phyloP scores from a whole-genome alignment of 2,797 vertebrate species.

The Gymnoscopelus microlampas region DNA sequence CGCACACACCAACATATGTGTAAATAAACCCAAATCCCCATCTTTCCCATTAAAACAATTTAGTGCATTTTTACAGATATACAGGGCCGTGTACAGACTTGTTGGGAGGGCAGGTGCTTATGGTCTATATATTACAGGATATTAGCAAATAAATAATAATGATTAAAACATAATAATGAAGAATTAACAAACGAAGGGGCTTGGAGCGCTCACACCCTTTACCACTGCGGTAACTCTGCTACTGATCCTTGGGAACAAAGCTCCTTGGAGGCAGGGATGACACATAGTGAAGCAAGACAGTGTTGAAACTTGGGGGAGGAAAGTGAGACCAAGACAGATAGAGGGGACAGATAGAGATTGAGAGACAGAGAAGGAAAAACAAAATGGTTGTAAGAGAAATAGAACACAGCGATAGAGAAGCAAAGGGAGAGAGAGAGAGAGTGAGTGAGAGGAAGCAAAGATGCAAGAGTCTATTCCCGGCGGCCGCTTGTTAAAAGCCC shows the following conservation, averaged over 20 bases:
- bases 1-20: conserved; percentile 7
- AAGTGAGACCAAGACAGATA: neutral
- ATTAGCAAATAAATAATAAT: no score
- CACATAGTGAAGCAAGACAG: neutral
- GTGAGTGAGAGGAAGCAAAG: neutral
- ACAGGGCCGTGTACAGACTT: no score
- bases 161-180: no score
- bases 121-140: no score
- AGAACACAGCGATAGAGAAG: neutral
- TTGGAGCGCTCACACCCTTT: neutral
- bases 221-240: neutral
- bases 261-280: neutral
- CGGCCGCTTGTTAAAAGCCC: conserved; percentile 30
- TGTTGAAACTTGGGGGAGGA: neutral
- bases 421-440: neutral
- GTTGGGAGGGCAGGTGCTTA: no score
- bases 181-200: no score
- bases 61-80: no score
- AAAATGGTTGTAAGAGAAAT: neutral
- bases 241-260: neutral
- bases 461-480: conserved; percentile 7
- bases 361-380: neutral
- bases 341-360: neutral
- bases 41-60: no score
- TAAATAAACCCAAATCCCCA: neutral